phyloP scores from a whole-genome alignment of 2,797 vertebrate genomes.

The Yasuhikotakia modesta region DNA sequence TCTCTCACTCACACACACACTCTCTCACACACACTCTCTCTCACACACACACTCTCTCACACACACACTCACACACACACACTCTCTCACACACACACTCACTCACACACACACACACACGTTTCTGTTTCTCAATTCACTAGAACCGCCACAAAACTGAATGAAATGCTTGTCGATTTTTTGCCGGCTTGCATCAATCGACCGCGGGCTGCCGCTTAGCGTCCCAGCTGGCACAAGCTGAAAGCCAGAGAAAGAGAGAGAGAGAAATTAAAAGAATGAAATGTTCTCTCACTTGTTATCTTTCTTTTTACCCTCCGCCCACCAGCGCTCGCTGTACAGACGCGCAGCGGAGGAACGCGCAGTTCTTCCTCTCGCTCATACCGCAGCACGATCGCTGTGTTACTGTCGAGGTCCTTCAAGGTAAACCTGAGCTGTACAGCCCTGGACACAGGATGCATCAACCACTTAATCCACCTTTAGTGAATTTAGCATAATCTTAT shows the following conservation, averaged over 20 bases:
- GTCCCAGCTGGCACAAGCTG: conserved; percentile 3
- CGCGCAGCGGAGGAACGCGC: conserved; percentile 43
- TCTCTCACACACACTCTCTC: conserved; percentile 63
- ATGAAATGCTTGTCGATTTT: conserved; percentile 24
- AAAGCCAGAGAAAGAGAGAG: conserved; percentile 7
- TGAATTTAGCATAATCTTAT: background rate
- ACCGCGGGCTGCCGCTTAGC: conserved; percentile 6
- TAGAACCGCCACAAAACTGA: conserved; percentile 16
- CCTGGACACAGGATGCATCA: background rate
- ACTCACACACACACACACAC: conserved; percentile 20
- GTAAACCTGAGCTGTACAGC: background rate
- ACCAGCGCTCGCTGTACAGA: conserved; percentile 40
- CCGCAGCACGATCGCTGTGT: conserved; percentile 57
- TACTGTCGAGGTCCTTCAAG: background rate
- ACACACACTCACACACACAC: conserved; percentile 62
- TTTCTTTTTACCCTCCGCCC: conserved; percentile 38
- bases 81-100: conserved; percentile 67
- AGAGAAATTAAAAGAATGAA: conserved; percentile 30
- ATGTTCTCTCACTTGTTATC: conserved; percentile 16
- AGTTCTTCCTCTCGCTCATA: conserved; percentile 45
- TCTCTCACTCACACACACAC: conserved; percentile 65
- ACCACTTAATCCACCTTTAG: background rate
- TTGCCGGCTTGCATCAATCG: conserved; percentile 26
- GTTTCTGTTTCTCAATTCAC: conserved; percentile 13
- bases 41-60: conserved; percentile 25